A percentile compares a stretch with the other conserved stretches of the same genome.
Evolutionary conservation across 2,113 vertebrate species (phyloP).

Genomic region (Poeciliopsis prolifica): DNA sequence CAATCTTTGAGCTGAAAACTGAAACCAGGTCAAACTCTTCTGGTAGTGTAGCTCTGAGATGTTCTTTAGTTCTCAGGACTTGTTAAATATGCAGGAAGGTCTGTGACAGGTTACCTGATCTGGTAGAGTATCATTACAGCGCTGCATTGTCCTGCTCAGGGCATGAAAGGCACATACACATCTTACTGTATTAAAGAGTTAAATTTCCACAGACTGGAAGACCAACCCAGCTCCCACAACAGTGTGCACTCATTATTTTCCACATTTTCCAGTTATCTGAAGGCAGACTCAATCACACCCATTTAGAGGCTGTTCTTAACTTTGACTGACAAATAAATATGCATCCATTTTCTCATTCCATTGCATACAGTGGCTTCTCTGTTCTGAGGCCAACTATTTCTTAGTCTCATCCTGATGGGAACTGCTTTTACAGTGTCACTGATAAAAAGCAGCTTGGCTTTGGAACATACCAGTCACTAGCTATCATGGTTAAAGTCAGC

Average conservation of each 20-base stretch:
- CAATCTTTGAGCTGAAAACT: constrained; percentile 7
- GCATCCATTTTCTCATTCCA: constrained; percentile 60
- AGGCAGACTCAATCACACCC: constrained; percentile 55
- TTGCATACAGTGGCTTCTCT: constrained; percentile 58
- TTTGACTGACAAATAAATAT: constrained; percentile 73
- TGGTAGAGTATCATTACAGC: constrained; percentile 65
- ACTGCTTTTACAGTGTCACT: constrained; percentile 43
- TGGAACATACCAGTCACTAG: constrained; percentile 1
- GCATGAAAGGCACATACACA: constrained; percentile 49
- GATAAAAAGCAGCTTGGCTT: constrained; percentile 32
- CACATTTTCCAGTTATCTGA: constrained; percentile 62
- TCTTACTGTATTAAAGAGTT: constrained; percentile 64
- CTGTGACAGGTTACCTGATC: constrained; percentile 69
- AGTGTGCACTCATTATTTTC: constrained; percentile 52
- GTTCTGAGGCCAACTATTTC: constrained; percentile 34
- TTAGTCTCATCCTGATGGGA: constrained; percentile 31
- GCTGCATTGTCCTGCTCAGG: constrained; percentile 46
- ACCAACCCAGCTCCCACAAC: constrained; percentile 24
- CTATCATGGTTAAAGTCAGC: background rate
- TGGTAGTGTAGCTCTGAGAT: constrained; percentile 9
- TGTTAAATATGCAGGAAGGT: constrained; percentile 74
- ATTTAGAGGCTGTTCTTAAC: constrained; percentile 62
- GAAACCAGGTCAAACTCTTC: background rate
- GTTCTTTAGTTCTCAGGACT: constrained; percentile 28
- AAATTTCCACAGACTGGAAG: constrained; percentile 57